phyloP scores from a whole-genome alignment of 2,797 vertebrate genomes.

The Acanthornis magna region DNA sequence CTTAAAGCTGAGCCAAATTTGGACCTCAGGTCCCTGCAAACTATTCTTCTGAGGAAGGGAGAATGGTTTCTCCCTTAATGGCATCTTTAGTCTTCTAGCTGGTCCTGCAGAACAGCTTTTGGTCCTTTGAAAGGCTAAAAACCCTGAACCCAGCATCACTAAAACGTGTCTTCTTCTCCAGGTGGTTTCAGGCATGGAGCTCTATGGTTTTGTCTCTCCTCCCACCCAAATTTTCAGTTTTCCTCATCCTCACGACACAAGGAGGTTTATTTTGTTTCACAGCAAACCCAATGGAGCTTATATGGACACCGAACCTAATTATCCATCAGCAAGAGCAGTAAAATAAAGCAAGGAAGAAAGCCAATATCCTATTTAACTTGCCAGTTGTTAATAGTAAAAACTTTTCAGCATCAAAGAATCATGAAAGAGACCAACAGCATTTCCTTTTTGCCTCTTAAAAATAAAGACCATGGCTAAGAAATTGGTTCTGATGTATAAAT shows the following conservation, averaged over 20 bases:
- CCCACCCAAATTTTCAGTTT: neutral
- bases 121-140: neutral
- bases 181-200: neutral
- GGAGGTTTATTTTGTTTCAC: neutral
- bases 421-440: neutral
- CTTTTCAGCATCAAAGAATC: neutral
- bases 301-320: neutral
- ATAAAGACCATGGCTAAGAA: neutral
- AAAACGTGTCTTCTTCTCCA: fast-evolving
- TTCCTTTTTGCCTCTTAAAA: neutral
- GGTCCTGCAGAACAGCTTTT: neutral
- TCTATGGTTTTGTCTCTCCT: neutral
- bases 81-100: neutral
- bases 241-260: neutral
- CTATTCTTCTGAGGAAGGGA: neutral
- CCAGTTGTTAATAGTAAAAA: neutral
- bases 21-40: neutral
- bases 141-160: neutral
- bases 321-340: neutral
- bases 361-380: neutral
- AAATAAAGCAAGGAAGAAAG: neutral
- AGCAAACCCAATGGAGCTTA: neutral
- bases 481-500: neutral
- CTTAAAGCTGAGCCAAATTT: neutral
- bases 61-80: neutral